Evolutionary conservation across 2,113 vertebrate species (phyloP).

Genomic region (Oryzias celebensis): DNA sequence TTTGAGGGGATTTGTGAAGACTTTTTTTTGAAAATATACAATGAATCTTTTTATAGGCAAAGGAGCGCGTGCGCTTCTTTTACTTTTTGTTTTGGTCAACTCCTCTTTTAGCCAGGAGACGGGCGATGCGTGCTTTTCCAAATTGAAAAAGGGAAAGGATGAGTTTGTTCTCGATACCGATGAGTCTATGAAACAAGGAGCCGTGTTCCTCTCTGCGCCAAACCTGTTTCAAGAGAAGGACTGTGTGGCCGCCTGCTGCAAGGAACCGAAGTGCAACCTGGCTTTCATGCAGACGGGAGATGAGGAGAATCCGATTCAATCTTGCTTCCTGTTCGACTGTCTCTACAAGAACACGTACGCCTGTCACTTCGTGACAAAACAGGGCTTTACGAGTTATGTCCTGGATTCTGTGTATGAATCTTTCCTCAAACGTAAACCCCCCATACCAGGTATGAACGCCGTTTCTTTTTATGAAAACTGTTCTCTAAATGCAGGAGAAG

Average conservation of each 20-base stretch:
- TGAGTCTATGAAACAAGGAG: slow-evolving; percentile 86
- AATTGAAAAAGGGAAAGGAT: slow-evolving; percentile 75
- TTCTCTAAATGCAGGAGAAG: no score
- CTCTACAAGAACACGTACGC: slow-evolving; percentile 87
- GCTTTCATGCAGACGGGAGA: slow-evolving; percentile 82
- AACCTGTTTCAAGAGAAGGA: slow-evolving; percentile 65
- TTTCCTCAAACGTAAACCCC: slow-evolving; percentile 29
- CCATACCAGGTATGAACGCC: slow-evolving; percentile 42
- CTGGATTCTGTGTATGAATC: slow-evolving; percentile 70
- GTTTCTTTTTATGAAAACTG: no score
- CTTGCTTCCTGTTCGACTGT: slow-evolving; percentile 90
- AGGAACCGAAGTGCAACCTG: slow-evolving; percentile 81
- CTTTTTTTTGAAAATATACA: not conserved
- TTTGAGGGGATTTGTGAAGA: not conserved
- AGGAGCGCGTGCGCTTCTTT: slow-evolving; percentile 21
- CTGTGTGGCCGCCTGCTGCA: slow-evolving; percentile 87
- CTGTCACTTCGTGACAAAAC: slow-evolving; percentile 85
- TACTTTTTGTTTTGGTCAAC: not conserved
- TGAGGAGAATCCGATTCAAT: slow-evolving; percentile 47
- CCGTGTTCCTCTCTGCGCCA: slow-evolving; percentile 84
- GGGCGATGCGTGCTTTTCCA: slow-evolving; percentile 68
- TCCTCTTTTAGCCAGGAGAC: slow-evolving; percentile 31
- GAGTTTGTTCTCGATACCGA: slow-evolving; percentile 86
- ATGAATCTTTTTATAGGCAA: not conserved
- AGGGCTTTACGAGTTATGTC: slow-evolving; percentile 84